Conservation (phyloP, 2,888 invertebrate species). For the Drosophila yooni region DNA sequence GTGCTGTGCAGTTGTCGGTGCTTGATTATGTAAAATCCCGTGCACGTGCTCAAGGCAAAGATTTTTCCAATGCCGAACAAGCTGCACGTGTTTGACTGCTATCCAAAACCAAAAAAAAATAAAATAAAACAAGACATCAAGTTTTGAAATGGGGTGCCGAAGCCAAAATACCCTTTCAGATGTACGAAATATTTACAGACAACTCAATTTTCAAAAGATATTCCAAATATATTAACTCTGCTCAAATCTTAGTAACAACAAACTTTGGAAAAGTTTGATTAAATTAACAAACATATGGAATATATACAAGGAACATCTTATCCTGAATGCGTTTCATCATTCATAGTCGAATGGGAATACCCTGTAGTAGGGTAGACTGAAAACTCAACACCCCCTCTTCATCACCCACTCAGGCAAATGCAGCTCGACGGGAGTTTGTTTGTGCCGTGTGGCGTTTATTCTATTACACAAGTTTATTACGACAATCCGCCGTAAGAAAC, state of each 20-base stretch:
- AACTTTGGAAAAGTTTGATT: neutral
- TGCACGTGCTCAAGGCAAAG: conserved; percentile 84
- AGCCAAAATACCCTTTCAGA: conserved; percentile 5
- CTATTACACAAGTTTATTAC: conserved; percentile 82
- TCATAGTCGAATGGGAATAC: neutral
- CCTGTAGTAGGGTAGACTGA: conserved; percentile 10
- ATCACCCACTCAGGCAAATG: conserved; percentile 43
- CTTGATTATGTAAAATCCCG: conserved; percentile 82
- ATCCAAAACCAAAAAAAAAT: conserved; percentile 51
- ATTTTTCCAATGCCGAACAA: conserved; percentile 82
- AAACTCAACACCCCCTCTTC: conserved; percentile 10
- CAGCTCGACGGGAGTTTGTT: conserved; percentile 68
- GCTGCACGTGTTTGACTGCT: conserved; percentile 70
- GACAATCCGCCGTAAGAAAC: conserved; percentile 68
- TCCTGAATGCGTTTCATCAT: neutral
- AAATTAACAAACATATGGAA: neutral
- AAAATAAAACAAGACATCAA: conserved; percentile 5
- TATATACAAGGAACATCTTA: neutral
- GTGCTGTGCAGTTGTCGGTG: conserved; percentile 57
- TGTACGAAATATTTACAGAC: neutral
- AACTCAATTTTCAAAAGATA: neutral
- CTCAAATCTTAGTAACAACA: neutral
- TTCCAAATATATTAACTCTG: neutral
- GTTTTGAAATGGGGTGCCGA: neutral
- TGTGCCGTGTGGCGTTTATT: conserved; percentile 77